Base-by-base conservation (phyloP, 64 coral and sea anemone species). In the Montipora efflorescens region DNA sequence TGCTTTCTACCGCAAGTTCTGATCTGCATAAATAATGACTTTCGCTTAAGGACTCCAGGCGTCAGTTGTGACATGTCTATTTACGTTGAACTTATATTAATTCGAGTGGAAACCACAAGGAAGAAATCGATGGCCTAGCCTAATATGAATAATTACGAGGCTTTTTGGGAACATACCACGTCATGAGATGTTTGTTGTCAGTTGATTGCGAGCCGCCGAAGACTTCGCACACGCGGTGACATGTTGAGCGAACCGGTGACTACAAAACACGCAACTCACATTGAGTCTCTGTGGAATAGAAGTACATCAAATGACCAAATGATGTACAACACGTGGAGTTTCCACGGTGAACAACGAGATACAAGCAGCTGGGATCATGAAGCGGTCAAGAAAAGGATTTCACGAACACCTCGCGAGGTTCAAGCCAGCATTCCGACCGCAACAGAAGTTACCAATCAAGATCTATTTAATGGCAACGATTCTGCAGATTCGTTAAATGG, bases 261-360 rank as follows among this genome's bases (percentile, higher is more conserved):
- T 50, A 72, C 71, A 64, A 86, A 86, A 68, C 64, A 86, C 36
- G 71, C 62, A 10, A 70, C 64, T 14, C 20, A 51, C n/a, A 46
- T 71, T 4, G 7, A 46, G 62, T 48, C 62, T 10, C 44, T 86
- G 18, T 86, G 82, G 82, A 48, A 16, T 11, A 70, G 20, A 49
- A 86, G 28, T 48, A 72, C 66, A 9, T 48, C 45, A 48, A 16
- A 86, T 51, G 7, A 50, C 0, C 64, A 86, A 67, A 14, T n/a
- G 8, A 86, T 86, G 82, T 86, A 86, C 66, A 86, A 86, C 20
- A 16, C 46, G 23, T 86, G 82, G 64, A n/a, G 67, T 15, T 18
- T 51, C 18, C 59, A 67, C 23, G 59, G 28, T 21, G 11, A 66
- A 83, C 10, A 83, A 47, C 82, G 19, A 48, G 62, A 71, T 49